Base-by-base conservation (phyloP, 2,888 invertebrate genomes). In the Altica lythri region DNA sequence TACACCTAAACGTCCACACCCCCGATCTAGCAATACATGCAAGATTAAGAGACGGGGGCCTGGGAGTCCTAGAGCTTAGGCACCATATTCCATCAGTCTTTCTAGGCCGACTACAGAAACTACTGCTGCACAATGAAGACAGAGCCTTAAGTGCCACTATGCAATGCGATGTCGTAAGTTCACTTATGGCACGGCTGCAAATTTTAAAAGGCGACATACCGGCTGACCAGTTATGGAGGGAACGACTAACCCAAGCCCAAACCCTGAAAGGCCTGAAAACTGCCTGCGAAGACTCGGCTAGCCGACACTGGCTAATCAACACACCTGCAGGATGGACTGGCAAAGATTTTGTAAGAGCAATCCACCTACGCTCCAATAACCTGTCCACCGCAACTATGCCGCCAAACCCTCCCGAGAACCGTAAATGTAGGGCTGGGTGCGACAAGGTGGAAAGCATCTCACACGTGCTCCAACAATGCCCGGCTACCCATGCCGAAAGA, bases 1-100 rank as follows among this genome's bases (percentile, higher is more conserved):
- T 79, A 77, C 80, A 80, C 77, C 78, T 81, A 76, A 73, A 77
- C 75, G 75, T 76, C 5, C 68, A 61, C 63, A 70, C 51, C 60
- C 70, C 62, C 53, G 66, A 61, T 69, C 69, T 64, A 63, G 67
- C 45, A 59, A 59, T 63, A 51, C 68, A 57, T 57, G 66, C 58
- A 17, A 59, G 52, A 37, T 2, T 57, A 30, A n/a, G 50, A 25
- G 67, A 67, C 30, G 69, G 68, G 2, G 67, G 67, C 0, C 55
- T 70, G 10, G 69, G 69, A 2, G 38, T 71, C 1, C 40, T 53
- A 14, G 53, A 66, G 17, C 51, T 68, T 1, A 18, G 64, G 0
- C n/a, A 9, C 1, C 4, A 38, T 3, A 14, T 51, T 3, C 51
- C 51, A 4, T 19, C 34, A 6, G 14, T 35, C 6, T 44, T 34